A percentile compares a stretch with the other conserved stretches of the same genome.
Conservation (phyloP, 2,113 vertebrate genomes). For the Takifugu bimaculatus region DNA sequence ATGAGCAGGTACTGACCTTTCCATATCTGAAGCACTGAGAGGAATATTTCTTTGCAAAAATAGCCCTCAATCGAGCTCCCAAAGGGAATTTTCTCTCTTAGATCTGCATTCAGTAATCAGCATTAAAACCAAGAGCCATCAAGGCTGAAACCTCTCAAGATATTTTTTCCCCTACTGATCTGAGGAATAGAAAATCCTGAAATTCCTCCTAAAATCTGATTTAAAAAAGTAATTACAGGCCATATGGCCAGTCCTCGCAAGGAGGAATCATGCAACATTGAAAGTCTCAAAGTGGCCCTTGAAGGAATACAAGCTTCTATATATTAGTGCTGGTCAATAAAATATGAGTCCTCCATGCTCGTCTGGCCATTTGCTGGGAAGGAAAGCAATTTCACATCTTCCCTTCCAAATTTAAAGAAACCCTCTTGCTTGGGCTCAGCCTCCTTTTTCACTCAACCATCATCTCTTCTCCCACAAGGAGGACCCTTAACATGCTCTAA, state of each 20-base stretch:
- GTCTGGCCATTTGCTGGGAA: neutral
- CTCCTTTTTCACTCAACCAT: conserved; percentile 14
- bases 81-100: too few species aligned
- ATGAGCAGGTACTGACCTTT: conserved; percentile 40
- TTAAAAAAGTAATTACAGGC: conserved; percentile 1
- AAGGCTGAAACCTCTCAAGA: too few species aligned
- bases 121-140: too few species aligned
- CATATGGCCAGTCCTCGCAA: neutral
- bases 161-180: neutral
- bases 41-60: conserved; percentile 7
- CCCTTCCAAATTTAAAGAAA: conserved; percentile 15
- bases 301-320: conserved; percentile 23
- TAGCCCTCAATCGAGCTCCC: too few species aligned
- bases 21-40: neutral
- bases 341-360: neutral
- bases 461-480: conserved; percentile 5
- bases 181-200: neutral
- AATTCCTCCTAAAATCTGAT: too few species aligned
- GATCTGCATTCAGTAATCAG: too few species aligned
- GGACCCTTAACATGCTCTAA: conserved; percentile 20
- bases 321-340: conserved; percentile 40
- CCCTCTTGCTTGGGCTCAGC: conserved; percentile 3
- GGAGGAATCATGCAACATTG: conserved; percentile 21
- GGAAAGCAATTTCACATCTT: conserved; percentile 22
- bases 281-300: conserved; percentile 20